Evolutionary conservation across 2,797 vertebrate species (phyloP).

Genomic region (Synaphobranchus kaupii): DNA sequence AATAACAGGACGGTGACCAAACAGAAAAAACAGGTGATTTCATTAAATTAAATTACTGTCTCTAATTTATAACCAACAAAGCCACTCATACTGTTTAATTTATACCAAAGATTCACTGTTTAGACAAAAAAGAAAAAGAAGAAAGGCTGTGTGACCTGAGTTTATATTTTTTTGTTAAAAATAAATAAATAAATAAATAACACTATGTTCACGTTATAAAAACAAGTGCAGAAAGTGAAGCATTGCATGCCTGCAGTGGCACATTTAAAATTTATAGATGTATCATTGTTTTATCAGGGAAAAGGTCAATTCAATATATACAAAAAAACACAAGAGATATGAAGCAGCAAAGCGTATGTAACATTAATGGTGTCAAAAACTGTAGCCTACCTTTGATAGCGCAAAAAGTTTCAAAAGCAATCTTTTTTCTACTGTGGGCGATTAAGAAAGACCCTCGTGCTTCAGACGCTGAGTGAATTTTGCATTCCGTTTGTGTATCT

Average conservation of each 20-base stretch:
- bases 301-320: slow-evolving; percentile 14
- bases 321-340: not conserved
- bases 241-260: not conserved
- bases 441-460: slow-evolving; percentile 2
- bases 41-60: not conserved
- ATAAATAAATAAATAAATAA: not conserved
- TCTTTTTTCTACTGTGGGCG: not conserved
- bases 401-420: slow-evolving; percentile 8
- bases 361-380: not conserved
- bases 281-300: not conserved
- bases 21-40: not conserved
- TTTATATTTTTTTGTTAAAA: not conserved
- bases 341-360: not conserved
- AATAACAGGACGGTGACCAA: not conserved
- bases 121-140: not conserved
- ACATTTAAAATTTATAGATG: not conserved
- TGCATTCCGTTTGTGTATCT: slow-evolving; percentile 5
- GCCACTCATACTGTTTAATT: not conserved
- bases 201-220: not conserved
- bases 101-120: no score
- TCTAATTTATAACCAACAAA: not conserved
- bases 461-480: slow-evolving; percentile 8
- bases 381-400: slow-evolving; percentile 1
- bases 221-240: not conserved
- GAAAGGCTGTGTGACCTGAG: not conserved